Percentiles rank a stretch among this genome's conserved stretches.
Conservation (phyloP, 2,113 vertebrate species). For the Ursus arctos region DNA sequence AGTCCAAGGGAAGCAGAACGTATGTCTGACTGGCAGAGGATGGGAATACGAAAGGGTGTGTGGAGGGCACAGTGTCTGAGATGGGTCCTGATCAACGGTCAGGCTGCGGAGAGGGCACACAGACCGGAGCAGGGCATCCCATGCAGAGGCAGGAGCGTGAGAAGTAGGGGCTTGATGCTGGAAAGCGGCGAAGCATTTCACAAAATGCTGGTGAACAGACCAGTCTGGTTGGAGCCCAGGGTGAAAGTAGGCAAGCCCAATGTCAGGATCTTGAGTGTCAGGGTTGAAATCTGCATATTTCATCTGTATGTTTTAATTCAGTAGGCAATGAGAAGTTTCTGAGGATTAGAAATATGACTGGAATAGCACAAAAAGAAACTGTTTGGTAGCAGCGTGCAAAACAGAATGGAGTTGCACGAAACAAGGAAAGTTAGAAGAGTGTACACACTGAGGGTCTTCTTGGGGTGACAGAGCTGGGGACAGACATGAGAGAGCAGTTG, state of each 20-base stretch:
- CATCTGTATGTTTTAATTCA: conserved; percentile 6
- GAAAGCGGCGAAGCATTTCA: neutral
- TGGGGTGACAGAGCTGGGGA: neutral
- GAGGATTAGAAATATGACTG: neutral
- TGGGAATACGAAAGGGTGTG: neutral
- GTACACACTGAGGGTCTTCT: neutral
- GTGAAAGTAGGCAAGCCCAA: neutral
- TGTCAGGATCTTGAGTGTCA: neutral
- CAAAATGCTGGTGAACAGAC: neutral
- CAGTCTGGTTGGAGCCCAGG: neutral
- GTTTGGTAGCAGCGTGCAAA: neutral
- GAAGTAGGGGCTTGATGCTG: neutral
- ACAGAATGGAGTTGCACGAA: neutral
- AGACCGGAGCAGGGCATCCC: too few relatives aligned
- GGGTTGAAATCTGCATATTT: neutral
- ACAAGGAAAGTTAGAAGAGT: neutral
- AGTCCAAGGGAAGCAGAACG: neutral
- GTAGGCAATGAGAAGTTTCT: conserved; percentile 22
- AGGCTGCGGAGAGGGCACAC: too few relatives aligned
- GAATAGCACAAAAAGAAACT: neutral
- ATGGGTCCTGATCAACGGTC: neutral
- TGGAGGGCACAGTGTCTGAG: neutral
- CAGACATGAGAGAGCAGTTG: neutral
- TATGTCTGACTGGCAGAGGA: neutral
- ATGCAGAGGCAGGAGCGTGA: neutral